Conservation (phyloP, 2,113 vertebrate species). For the Ursus arctos region DNA sequence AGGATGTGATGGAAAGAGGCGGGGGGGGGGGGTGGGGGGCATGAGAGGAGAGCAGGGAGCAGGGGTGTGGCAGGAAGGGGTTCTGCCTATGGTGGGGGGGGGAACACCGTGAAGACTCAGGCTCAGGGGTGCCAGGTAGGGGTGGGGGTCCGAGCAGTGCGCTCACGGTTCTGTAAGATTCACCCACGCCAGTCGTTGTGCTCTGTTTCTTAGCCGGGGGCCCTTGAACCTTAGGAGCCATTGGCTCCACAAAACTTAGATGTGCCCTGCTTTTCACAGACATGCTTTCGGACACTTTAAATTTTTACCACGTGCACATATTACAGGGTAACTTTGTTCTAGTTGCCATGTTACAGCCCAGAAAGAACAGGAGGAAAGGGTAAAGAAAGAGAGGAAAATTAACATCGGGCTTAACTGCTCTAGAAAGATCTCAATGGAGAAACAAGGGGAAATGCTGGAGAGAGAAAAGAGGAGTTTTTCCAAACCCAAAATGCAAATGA, state of each 20-base stretch:
- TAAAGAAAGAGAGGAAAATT: not conserved
- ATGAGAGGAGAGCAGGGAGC: not conserved
- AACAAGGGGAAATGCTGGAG: not conserved
- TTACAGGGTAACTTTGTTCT: not conserved
- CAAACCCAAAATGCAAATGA: not conserved
- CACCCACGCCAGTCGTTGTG: too few relatives aligned
- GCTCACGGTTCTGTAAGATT: not conserved
- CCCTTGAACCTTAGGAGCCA: too few relatives aligned
- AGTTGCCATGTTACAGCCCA: not conserved
- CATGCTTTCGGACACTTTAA: not conserved
- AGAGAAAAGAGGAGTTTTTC: not conserved
- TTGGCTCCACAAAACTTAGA: not conserved
- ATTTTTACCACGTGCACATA: fast-evolving
- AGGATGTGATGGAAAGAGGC: fast-evolving
- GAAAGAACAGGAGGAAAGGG: not conserved
- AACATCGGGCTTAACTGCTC: not conserved
- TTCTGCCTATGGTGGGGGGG: not conserved
- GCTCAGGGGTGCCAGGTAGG: too few relatives aligned
- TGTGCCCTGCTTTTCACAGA: not conserved
- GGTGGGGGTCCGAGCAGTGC: fast-evolving
- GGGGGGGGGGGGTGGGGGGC: too few relatives aligned
- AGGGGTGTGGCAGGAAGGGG: fast-evolving
- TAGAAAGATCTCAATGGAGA: not conserved
- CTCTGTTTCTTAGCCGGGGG: not conserved
- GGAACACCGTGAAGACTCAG: too few relatives aligned